Evolutionary conservation across 2,888 invertebrate species (phyloP).

Genomic region (Flexamia atlantica): DNA sequence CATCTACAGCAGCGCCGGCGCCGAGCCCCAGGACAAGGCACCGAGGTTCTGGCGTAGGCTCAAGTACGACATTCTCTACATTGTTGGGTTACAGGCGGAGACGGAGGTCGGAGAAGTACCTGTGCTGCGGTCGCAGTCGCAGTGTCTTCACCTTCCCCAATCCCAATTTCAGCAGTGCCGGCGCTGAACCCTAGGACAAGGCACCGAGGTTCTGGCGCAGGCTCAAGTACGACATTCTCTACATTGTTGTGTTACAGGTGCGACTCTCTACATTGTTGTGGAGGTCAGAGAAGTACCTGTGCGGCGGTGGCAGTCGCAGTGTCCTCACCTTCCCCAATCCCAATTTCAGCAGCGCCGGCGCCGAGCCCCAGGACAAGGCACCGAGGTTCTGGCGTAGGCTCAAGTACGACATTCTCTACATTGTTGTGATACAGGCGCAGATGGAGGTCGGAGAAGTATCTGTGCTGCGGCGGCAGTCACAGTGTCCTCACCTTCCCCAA

Average conservation of each 20-base stretch:
- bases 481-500: conserved; percentile 92
- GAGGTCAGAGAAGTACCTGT: conserved; percentile 76
- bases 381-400: conserved; percentile 84
- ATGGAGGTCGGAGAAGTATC: conserved; percentile 76
- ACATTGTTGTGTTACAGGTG: too few relatives aligned
- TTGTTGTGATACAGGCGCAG: conserved; percentile 73
- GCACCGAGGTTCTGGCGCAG: conserved; percentile 82
- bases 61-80: conserved; percentile 90
- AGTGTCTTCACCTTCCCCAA: conserved; percentile 92
- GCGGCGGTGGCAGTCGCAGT: conserved; percentile 80
- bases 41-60: conserved; percentile 84
- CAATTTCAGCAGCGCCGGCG: conserved; percentile 80
- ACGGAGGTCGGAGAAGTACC: conserved; percentile 76
- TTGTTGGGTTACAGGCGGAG: conserved; percentile 73
- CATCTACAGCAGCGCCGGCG: conserved; percentile 80
- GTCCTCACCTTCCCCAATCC: conserved; percentile 94
- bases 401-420: conserved; percentile 90
- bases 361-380: conserved; percentile 71
- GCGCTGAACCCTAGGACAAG: conserved; percentile 71
- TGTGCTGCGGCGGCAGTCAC: conserved; percentile 79
- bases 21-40: conserved; percentile 71
- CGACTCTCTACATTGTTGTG: too few relatives aligned
- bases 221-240: conserved; percentile 90
- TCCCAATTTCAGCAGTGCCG: conserved; percentile 84
- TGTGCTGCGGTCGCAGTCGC: too few relatives aligned